Conservation (phyloP, 2,113 vertebrate genomes). For the Campylomormyrus tamandua region DNA sequence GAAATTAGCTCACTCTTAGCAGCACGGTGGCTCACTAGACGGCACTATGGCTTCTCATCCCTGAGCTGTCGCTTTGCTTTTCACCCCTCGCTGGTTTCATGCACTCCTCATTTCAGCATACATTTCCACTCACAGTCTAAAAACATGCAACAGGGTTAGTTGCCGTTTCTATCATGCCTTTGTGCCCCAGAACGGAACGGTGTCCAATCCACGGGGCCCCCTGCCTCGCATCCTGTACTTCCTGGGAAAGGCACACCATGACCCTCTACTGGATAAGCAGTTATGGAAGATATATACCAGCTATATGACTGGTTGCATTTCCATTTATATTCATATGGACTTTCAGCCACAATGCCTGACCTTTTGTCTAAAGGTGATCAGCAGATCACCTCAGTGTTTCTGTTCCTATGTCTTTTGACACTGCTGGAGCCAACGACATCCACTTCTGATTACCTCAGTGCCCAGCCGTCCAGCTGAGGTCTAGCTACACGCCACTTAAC, state of each 20-base stretch:
- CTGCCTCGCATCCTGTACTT: background rate
- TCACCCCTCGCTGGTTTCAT: background rate
- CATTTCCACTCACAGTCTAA: background rate
- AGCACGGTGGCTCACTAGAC: background rate
- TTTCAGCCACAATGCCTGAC: background rate
- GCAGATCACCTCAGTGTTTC: background rate
- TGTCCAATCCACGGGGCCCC: background rate
- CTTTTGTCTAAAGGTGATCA: background rate
- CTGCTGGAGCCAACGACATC: background rate
- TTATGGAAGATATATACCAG: background rate
- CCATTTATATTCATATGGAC: background rate
- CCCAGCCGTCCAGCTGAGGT: background rate
- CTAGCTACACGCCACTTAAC: background rate
- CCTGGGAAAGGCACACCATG: background rate
- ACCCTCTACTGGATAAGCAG: background rate
- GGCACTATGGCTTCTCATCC: background rate
- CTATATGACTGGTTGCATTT: background rate
- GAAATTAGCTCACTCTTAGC: background rate
- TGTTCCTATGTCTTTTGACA: background rate
- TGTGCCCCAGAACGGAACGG: background rate
- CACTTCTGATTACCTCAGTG: background rate
- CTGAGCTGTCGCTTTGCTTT: background rate
- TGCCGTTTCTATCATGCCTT: background rate
- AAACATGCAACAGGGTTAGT: background rate
- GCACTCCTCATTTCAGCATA: background rate